Evolutionary conservation across 2,797 vertebrate species (phyloP), one percentile per base, ranked within the genome.

Genomic region (Pteronotus mesoamericanus): DNA sequence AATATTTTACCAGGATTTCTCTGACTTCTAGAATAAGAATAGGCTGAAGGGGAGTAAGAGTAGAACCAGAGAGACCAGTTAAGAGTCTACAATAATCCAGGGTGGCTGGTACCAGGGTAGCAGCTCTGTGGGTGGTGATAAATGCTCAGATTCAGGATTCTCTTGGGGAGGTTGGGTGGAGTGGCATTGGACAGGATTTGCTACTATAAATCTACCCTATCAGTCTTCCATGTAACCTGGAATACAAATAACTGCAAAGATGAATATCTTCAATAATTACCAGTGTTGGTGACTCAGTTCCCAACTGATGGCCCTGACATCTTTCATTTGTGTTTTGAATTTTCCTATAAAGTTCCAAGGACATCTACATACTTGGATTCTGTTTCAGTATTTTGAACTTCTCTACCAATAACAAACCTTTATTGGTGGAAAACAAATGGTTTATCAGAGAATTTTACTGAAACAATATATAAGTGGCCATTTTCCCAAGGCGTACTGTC

Each of bases 301-400:
- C 34, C 22, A 44, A 10, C 55, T 5, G 15, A 32, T 29, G 18
- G 37, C 34, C 44, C 10, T 32, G 55, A 82, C 9, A 42, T 42
- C 9, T 75, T 91, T 88, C 69, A 72, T 74, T 68, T 86, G 51
- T 75, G 64, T 82, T 89, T 92, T 92, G 37, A 82, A 82, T 82
- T 89, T 89, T 79, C 59, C 44, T 86, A 57, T 88, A 77, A 80
- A 82, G 29, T 11, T 74, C 75, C 51, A 69, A 75, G 19, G 39
- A 55, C 24, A 57, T 46, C 74, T 11, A 16, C 26, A 79, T 66
- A 44, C 57, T 78, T 72, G 42, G n/a, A 37, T 87, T 77, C 26
- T 4, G 1, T 84, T 83, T 90, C 83, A 78, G n/a, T 78, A 46
- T 72, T 95, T 57, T 59, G 51, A 78, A 84, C 46, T 83, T 93